These are phyloP conservation scores for Bufotes viridis DNA, from an alignment of 2,797 vertebrate genomes.

Conservation along the genomic window DNA sequence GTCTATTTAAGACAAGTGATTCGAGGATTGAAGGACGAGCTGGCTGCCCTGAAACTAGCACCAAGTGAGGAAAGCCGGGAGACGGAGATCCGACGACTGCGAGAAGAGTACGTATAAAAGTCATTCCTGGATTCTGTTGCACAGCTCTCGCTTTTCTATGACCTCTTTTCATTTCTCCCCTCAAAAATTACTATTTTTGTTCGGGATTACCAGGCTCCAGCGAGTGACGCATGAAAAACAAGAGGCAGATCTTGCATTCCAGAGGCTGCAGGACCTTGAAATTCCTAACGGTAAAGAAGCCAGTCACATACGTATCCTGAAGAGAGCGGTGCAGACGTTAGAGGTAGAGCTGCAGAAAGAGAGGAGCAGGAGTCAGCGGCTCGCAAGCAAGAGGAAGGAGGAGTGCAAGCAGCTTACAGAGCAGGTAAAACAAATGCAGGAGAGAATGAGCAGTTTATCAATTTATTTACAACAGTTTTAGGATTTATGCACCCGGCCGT, in stretches of 20 bases:
- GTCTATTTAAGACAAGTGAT: conserved; percentile 86
- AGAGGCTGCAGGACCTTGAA: conserved; percentile 73
- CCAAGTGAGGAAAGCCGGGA: conserved; percentile 75
- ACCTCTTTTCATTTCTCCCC: not conserved
- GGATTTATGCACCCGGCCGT: no score
- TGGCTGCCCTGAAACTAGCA: conserved; percentile 73
- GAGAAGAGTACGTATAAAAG: conserved; percentile 79
- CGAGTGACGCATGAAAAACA: conserved; percentile 82
- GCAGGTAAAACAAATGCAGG: conserved; percentile 73
- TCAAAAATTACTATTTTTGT: not conserved
- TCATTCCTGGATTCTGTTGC: not conserved
- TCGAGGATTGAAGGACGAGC: conserved; percentile 81
- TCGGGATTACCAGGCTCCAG: conserved; percentile 73
- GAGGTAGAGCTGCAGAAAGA: conserved; percentile 88
- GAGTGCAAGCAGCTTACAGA: conserved; percentile 82
- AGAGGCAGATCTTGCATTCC: conserved; percentile 77
- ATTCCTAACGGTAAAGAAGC: conserved; percentile 60
- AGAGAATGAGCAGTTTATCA: no score
- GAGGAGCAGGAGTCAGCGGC: conserved; percentile 78
- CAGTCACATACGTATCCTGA: conserved; percentile 76
- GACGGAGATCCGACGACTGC: conserved; percentile 80
- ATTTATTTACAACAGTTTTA: not conserved
- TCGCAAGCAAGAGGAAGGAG: conserved; percentile 78
- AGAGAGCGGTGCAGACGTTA: conserved; percentile 77
- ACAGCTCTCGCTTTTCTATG: not conserved